Evolutionary conservation across 2,797 vertebrate genomes (phyloP).

Genomic region (Phoeniculus purpureus): DNA sequence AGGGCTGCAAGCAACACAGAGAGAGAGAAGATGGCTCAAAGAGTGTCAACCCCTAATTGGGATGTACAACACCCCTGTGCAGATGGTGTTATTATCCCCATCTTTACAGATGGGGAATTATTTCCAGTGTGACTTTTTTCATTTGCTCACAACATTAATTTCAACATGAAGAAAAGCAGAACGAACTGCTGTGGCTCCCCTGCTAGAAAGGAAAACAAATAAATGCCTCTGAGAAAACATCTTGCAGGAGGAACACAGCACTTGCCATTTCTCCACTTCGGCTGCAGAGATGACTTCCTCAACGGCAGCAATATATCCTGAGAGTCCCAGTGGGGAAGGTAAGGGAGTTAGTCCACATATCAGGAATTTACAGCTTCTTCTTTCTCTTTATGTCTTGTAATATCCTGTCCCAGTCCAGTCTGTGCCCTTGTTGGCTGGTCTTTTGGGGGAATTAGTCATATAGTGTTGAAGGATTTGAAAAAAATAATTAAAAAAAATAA

Average conservation of each 20-base stretch:
- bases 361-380: constrained; percentile 20
- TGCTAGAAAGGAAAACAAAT: neutral
- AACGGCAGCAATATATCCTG: neutral
- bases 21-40: neutral
- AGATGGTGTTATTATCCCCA: neutral
- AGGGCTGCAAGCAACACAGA: neutral
- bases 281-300: constrained; percentile 20
- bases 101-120: constrained; percentile 20
- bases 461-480: neutral
- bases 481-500: neutral
- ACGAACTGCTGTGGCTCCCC: neutral
- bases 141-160: constrained; percentile 30
- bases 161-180: neutral
- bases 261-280: neutral
- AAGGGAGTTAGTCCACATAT: neutral
- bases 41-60: neutral
- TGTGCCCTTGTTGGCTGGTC: neutral
- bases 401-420: neutral
- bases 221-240: neutral
- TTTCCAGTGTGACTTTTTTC: constrained; percentile 34
- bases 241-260: neutral
- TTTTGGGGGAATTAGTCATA: neutral
- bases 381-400: constrained; percentile 15
- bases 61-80: neutral
- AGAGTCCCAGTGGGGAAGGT: neutral